phyloP scores from a whole-genome alignment of 2,888 invertebrate species.

The Nomada goodeniana region DNA sequence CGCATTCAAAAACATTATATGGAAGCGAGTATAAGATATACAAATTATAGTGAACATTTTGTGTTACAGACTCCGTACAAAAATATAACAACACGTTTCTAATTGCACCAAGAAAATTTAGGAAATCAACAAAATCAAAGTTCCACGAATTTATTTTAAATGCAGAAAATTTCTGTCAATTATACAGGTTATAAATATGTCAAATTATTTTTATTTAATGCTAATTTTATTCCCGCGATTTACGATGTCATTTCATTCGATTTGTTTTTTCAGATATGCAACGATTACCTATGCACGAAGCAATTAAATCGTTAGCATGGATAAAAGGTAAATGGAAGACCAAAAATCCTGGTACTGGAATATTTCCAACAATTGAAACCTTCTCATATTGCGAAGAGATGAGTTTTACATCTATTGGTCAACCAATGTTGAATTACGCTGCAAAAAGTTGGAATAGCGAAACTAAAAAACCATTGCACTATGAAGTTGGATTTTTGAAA shows the following conservation, averaged over 20 bases:
- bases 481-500: constrained; percentile 87
- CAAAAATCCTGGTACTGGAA: constrained; percentile 84
- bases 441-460: constrained; percentile 86
- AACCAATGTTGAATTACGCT: constrained; percentile 87
- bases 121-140: neutral
- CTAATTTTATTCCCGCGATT: neutral
- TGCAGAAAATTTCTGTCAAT: neutral
- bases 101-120: neutral
- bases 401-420: constrained; percentile 86
- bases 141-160: neutral
- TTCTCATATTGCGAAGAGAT: constrained; percentile 87
- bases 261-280: constrained; percentile 65
- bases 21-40: neutral
- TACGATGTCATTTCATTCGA: too few species aligned
- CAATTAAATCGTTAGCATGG: constrained; percentile 86
- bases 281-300: constrained; percentile 82
- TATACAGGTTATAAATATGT: constrained; percentile 19
- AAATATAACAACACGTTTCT: neutral
- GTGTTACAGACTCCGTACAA: neutral
- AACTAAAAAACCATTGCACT: constrained; percentile 87
- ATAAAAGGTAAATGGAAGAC: constrained; percentile 87
- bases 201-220: constrained; percentile 7
- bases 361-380: constrained; percentile 86
- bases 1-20: neutral
- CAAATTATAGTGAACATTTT: neutral